Evolutionary conservation across 2,888 invertebrate species (phyloP).

Genomic region (Ormyrus nitidulus): DNA sequence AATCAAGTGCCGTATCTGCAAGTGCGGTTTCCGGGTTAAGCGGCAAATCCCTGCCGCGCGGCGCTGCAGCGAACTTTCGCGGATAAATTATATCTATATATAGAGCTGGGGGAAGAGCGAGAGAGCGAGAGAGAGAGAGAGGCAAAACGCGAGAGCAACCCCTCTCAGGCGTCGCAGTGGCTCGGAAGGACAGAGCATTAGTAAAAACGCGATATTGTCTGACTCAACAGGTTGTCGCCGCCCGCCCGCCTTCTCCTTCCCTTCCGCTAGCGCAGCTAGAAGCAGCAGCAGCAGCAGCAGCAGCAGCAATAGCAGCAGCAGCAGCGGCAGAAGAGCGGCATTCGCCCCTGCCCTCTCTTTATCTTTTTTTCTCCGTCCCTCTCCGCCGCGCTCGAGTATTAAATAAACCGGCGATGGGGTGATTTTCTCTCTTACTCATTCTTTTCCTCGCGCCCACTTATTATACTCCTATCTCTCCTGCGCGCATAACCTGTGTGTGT

Average conservation of each 20-base stretch:
- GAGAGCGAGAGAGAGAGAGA: conserved; percentile 1
- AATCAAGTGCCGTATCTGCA: conserved; percentile 3
- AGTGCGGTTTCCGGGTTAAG: conserved; percentile 27
- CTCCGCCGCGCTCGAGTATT: conserved; percentile 63
- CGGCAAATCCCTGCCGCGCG: conserved; percentile 3
- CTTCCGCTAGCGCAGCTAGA: conserved; percentile 1
- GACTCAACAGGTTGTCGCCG: conserved; percentile 73
- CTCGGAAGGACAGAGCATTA: conserved; percentile 67
- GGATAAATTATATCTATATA: conserved; percentile 23
- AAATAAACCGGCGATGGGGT: conserved; percentile 70
- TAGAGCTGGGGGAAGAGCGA: not conserved
- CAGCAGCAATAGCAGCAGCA: too few species aligned
- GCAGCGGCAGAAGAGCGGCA: not conserved
- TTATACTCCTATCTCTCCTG: conserved; percentile 5
- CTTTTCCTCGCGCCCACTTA: conserved; percentile 34
- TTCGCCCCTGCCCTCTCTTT: conserved; percentile 4
- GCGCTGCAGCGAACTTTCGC: not conserved
- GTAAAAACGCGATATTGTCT: conserved; percentile 75
- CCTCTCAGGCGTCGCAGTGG: conserved; percentile 47
- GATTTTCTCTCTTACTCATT: conserved; percentile 56
- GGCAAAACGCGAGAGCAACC: conserved; percentile 19
- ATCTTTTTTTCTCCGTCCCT: conserved; percentile 3
- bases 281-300: not conserved
- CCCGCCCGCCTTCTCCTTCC: conserved; percentile 33
- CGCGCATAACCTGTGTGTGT: not conserved